phyloP scores from a whole-genome alignment of 64 coral and sea anemone species.

The Hydrozoanthus tunicans region DNA sequence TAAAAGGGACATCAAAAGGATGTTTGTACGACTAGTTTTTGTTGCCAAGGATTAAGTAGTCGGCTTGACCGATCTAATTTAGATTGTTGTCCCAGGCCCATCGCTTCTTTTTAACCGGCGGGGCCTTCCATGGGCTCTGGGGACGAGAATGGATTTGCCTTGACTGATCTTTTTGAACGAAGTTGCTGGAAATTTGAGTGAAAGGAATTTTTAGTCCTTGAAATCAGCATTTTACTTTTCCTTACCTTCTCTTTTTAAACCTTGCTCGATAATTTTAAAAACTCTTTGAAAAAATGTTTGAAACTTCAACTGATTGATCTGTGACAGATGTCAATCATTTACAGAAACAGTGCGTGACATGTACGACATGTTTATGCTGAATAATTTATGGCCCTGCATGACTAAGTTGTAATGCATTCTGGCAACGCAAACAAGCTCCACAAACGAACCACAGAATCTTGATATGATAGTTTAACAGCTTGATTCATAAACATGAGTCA shows the following conservation, averaged over 20 bases:
- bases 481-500: conserved; percentile 53
- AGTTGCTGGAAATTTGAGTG: too few relatives aligned
- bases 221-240: too few relatives aligned
- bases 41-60: not conserved
- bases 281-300: not conserved
- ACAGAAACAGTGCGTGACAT: conserved; percentile 17
- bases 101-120: not conserved
- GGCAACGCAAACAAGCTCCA: not conserved
- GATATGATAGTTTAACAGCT: conserved; percentile 29
- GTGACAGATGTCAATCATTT: conserved; percentile 35
- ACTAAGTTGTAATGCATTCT: conserved; percentile 32
- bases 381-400: conserved; percentile 51
- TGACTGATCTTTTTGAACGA: too few relatives aligned
- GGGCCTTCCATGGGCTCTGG: too few relatives aligned
- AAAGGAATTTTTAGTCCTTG: too few relatives aligned
- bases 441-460: conserved; percentile 3
- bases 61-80: not conserved
- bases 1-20: not conserved
- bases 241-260: too few relatives aligned
- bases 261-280: not conserved
- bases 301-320: not conserved
- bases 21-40: not conserved
- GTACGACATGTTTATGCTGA: not conserved
- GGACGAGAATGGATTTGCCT: too few relatives aligned
- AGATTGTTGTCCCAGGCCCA: not conserved